A percentile compares a stretch with the other conserved stretches of the same genome.
Evolutionary conservation across 2,797 vertebrate species (phyloP).

Genomic region (Pterois miles): DNA sequence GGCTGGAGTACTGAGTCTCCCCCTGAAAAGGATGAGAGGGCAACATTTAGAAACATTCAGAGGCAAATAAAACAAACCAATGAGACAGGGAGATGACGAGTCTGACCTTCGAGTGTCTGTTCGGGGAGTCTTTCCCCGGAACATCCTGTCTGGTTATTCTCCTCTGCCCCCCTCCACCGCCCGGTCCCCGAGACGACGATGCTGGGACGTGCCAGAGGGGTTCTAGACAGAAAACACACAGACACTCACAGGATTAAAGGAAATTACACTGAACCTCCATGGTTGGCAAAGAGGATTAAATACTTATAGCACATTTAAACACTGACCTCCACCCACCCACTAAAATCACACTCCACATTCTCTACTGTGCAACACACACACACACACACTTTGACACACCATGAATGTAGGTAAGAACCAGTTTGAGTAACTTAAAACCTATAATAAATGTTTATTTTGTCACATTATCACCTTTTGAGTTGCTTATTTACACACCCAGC

Average conservation of each 20-base stretch:
- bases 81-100: neutral
- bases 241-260: constrained; percentile 63
- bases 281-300: constrained; percentile 75
- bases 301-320: constrained; percentile 72
- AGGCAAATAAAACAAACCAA: neutral
- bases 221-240: constrained; percentile 80
- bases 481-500: neutral
- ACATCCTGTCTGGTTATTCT: constrained; percentile 85
- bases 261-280: constrained; percentile 64
- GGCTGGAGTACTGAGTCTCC: constrained; percentile 91
- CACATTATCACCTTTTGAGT: neutral
- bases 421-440: neutral
- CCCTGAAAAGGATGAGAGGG: constrained; percentile 75
- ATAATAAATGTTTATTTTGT: neutral
- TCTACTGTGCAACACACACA: constrained; percentile 17
- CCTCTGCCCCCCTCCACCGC: constrained; percentile 80
- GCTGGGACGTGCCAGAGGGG: constrained; percentile 91
- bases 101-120: constrained; percentile 90
- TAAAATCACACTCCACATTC: constrained; percentile 27
- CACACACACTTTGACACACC: neutral
- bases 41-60: neutral
- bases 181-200: constrained; percentile 78
- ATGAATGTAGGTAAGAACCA: neutral
- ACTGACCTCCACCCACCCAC: constrained; percentile 42
- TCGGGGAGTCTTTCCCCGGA: constrained; percentile 90